Evolutionary conservation across 2,113 vertebrate species (phyloP).

Genomic region (Halichoerus grypus): DNA sequence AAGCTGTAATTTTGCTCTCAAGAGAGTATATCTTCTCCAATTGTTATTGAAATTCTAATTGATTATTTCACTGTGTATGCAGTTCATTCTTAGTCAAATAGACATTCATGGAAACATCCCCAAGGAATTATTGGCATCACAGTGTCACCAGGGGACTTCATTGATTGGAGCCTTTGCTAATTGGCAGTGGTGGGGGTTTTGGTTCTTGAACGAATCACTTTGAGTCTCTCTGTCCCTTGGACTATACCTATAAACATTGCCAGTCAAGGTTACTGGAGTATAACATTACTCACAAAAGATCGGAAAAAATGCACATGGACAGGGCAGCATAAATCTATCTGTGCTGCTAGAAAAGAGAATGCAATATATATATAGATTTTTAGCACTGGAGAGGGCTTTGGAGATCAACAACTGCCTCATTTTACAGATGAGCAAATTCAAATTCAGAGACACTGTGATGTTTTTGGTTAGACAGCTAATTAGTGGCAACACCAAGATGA

Average conservation of each 20-base stretch:
- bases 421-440: slow-evolving; percentile 43
- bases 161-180: neutral
- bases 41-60: slow-evolving; percentile 37
- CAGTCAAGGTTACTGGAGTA: neutral
- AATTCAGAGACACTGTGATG: neutral
- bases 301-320: neutral
- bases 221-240: neutral
- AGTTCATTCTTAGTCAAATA: slow-evolving; percentile 25
- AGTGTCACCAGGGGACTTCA: neutral
- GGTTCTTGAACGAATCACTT: neutral
- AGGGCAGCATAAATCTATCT: neutral
- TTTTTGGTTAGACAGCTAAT: slow-evolving; percentile 22
- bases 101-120: neutral
- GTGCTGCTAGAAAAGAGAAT: neutral
- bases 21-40: neutral
- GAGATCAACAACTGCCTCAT: neutral
- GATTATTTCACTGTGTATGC: neutral
- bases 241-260: neutral
- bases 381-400: neutral
- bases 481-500: neutral
- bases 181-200: neutral
- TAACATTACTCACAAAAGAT: neutral
- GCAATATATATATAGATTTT: neutral
- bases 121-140: neutral
- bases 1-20: neutral